Conservation (phyloP, 2,888 invertebrate genomes). For the Sesia apiformis region DNA sequence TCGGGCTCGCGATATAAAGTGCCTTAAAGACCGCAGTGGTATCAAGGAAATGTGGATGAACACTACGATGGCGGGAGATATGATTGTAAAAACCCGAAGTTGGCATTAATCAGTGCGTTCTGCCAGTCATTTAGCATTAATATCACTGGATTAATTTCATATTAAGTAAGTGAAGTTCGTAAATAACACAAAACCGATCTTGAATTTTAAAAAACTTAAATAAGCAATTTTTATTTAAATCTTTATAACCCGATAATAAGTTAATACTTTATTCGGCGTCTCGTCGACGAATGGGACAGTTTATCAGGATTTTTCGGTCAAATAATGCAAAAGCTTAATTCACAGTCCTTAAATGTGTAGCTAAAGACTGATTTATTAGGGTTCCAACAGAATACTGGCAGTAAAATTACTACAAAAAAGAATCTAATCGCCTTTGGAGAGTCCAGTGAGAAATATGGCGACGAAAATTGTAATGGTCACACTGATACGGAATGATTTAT, state of each 20-base stretch:
- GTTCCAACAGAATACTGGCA: slow-evolving; percentile 15
- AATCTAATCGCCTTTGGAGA: slow-evolving; percentile 24
- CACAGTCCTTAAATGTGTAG: slow-evolving; percentile 14
- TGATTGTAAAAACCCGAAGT: too few relatives aligned
- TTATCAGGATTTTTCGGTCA: slow-evolving; percentile 36
- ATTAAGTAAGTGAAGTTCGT: too few relatives aligned
- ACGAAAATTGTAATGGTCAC: slow-evolving; percentile 29
- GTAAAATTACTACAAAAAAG: background rate
- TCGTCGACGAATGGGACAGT: slow-evolving; percentile 17
- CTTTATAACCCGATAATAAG: background rate
- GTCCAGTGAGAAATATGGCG: slow-evolving; percentile 38
- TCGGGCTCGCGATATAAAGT: too few relatives aligned
- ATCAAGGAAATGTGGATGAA: too few relatives aligned
- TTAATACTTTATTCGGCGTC: background rate
- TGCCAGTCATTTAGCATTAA: too few relatives aligned
- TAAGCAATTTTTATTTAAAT: background rate
- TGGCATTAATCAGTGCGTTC: too few relatives aligned
- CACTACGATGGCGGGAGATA: too few relatives aligned
- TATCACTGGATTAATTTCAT: too few relatives aligned
- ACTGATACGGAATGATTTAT: slow-evolving; percentile 28
- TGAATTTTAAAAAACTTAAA: too few relatives aligned
- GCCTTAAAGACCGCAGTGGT: too few relatives aligned
- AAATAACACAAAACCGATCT: too few relatives aligned
- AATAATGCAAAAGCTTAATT: slow-evolving; percentile 38
- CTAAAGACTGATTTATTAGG: slow-evolving; percentile 56